Evolutionary conservation across 2,113 vertebrate species (phyloP).

Genomic region (Hippoglossus stenolepis): DNA sequence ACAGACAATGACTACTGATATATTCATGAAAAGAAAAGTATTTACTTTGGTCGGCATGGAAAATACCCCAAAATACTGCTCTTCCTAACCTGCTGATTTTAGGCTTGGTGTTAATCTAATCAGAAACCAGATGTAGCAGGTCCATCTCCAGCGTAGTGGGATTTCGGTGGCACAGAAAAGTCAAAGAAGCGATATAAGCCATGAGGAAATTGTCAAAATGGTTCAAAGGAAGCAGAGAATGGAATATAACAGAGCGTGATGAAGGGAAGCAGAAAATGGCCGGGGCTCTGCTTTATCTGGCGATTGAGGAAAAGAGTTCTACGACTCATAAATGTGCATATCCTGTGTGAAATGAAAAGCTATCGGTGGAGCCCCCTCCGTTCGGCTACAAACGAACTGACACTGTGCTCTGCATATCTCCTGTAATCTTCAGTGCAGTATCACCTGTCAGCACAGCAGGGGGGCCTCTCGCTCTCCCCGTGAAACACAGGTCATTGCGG

Average conservation of each 20-base stretch:
- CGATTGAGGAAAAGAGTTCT: not conserved
- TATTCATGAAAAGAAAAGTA: not conserved
- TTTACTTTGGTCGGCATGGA: not conserved
- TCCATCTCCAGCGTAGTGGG: not conserved
- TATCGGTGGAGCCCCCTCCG: not conserved
- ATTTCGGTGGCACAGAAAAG: constrained; percentile 8
- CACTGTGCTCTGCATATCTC: constrained; percentile 22
- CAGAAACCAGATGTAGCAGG: constrained; percentile 16
- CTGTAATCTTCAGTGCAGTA: constrained; percentile 35
- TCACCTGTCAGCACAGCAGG: constrained; percentile 30
- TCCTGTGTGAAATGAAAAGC: constrained; percentile 2
- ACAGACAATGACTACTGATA: too few relatives aligned
- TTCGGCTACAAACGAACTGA: not conserved
- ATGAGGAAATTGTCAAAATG: constrained; percentile 35
- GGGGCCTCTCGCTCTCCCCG: constrained; percentile 17
- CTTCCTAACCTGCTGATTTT: constrained; percentile 16
- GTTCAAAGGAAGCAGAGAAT: constrained; percentile 24
- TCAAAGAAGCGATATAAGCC: not conserved
- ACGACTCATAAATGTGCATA: not conserved
- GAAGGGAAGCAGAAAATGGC: not conserved
- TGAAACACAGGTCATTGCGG: constrained; percentile 49
- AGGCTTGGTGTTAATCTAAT: constrained; percentile 24
- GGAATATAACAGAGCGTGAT: constrained; percentile 12
- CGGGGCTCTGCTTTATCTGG: constrained; percentile 5
- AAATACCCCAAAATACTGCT: not conserved